Base-by-base conservation (phyloP, 2,888 invertebrate species). In the Alloscopus bannaensis region DNA sequence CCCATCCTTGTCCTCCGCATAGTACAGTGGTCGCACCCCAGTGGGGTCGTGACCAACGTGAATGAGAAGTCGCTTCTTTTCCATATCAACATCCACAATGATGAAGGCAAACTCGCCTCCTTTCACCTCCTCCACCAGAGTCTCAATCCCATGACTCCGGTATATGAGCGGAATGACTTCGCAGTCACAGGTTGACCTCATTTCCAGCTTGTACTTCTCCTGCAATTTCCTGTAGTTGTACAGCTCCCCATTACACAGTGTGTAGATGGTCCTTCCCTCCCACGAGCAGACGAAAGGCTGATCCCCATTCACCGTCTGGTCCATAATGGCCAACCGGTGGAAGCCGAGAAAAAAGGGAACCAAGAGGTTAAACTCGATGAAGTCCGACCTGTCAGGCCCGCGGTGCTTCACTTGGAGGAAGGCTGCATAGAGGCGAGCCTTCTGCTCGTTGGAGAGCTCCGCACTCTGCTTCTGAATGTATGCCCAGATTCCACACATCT, bases 401-500 rank as follows among this genome's bases (percentile, higher is more conserved):
- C 83, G 78, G 55, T 83, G 82, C 31, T 83, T 83, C 11, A 80
- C 50, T 71, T 81, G 80, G 3, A 75, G 68, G 60, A 83, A 83
- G 36, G 83, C 59, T 2, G 70, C 22, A 76, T 83, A 83, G 47
- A 83, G 31, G 1, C 40, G 50, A 16, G 68, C 22, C 40, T 82
- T 83, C 11, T 81, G 26, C 2, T 81, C 81, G 29, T 80, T 77
- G 3, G 75, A 65, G 50, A 83, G 42, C 11, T 66, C 76, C 1
- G 50, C 71, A 22, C 83, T 77, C n/a, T 80, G 75, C 47, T 83
- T 83, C 1, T 81, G 55, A 59, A 83, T 83, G 66, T 83, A 83
- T 13, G 78, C 81, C 83, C 83, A 83, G 62, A 83, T 83, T 66
- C 83, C 83, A 69, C 83, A 83, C 83, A 83, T 83, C 75, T 75